Conservation (phyloP, 2,888 invertebrate species). For the Lasioglossum marginatum region DNA sequence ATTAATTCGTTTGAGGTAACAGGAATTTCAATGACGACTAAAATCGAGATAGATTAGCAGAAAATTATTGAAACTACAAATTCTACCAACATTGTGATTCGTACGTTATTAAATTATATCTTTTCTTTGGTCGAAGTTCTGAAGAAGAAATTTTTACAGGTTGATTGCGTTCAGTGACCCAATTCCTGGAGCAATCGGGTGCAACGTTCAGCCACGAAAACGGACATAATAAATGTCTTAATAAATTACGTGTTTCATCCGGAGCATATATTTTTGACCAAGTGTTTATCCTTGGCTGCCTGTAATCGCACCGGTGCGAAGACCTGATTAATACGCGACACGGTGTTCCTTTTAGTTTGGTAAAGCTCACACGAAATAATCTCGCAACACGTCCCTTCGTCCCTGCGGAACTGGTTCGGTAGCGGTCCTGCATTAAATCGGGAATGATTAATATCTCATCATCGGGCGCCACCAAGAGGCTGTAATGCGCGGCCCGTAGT, state of each 20-base stretch:
- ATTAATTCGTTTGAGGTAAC: neutral
- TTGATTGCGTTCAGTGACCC: conserved; percentile 38
- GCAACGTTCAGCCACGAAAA: conserved; percentile 41
- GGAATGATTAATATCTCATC: conserved; percentile 52
- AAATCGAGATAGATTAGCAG: too few relatives aligned
- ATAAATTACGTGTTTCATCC: conserved; percentile 41
- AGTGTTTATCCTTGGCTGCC: conserved; percentile 15
- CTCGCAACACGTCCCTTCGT: neutral
- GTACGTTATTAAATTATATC: neutral
- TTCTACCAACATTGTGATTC: too few relatives aligned
- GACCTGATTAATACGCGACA: conserved; percentile 11
- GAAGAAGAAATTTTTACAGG: neutral
- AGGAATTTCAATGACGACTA: neutral
- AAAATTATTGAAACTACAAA: too few relatives aligned
- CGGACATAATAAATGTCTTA: conserved; percentile 42
- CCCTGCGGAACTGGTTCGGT: conserved; percentile 41
- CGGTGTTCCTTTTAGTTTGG: neutral
- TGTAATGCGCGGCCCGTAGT: conserved; percentile 53
- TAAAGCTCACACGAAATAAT: conserved; percentile 18
- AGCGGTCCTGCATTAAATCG: conserved; percentile 48
- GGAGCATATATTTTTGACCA: neutral
- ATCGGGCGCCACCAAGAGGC: conserved; percentile 21
- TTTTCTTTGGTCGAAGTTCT: neutral
- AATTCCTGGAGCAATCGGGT: conserved; percentile 31
- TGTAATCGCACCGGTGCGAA: conserved; percentile 15